Evolutionary conservation across 2,113 vertebrate genomes (phyloP).

Genomic region (Atlantisia rogersi): DNA sequence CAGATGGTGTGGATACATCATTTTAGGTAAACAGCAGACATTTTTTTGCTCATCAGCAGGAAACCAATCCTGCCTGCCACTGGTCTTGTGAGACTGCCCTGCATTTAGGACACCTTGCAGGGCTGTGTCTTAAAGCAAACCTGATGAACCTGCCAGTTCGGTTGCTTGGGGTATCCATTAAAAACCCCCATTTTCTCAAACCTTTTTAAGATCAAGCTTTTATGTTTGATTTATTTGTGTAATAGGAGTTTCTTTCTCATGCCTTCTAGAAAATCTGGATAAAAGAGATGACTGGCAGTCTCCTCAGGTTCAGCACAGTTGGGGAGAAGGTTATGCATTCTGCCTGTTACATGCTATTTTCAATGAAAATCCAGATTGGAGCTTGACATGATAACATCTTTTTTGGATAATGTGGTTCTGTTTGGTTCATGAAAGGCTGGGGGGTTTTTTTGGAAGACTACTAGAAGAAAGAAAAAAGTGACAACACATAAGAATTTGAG

Average conservation of each 20-base stretch:
- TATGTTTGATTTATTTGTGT: neutral
- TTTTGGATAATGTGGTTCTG: neutral
- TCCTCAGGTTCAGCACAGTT: neutral
- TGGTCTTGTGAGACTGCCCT: neutral
- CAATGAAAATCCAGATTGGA: neutral
- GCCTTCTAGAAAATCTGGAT: neutral
- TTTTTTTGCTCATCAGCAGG: neutral
- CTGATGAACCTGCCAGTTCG: neutral
- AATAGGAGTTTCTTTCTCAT: neutral
- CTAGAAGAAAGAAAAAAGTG: neutral
- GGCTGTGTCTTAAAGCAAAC: neutral
- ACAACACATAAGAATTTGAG: neutral
- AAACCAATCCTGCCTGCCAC: too few relatives aligned
- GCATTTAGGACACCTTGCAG: neutral
- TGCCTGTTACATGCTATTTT: neutral
- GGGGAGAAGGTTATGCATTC: neutral
- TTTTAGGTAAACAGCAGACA: neutral
- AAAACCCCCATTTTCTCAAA: neutral
- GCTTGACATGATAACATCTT: conserved; percentile 1
- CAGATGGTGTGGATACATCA: neutral
- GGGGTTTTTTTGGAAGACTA: neutral
- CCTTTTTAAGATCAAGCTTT: neutral
- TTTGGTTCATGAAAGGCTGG: neutral
- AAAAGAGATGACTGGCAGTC: conserved; percentile 9
- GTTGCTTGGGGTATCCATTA: neutral